Evolutionary conservation across 2,113 vertebrate species (phyloP), one percentile per base, ranked within the genome.

Genomic region (Varanus komodoensis): DNA sequence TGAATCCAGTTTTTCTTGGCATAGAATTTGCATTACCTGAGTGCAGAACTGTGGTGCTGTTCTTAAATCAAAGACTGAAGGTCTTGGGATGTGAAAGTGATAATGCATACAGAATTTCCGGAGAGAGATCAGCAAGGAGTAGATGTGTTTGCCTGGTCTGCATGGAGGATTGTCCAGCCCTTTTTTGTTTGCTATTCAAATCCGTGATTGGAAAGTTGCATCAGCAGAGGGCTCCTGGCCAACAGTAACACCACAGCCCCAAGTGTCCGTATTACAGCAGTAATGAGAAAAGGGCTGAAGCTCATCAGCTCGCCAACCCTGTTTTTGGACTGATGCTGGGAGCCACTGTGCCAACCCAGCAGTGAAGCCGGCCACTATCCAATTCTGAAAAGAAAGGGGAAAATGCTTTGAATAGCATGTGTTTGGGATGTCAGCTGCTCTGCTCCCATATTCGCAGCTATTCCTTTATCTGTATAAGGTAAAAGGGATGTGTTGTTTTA

Each of bases 401-500:
- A 61, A 61, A 12, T 15, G 21, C 68, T 82, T 57, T 82, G 81
- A n/a, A 64, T 69, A 91, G 12, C 32, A 89, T 90, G 69, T 0
- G 11, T 84, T 90, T 82, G 52, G 87, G 94, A 94, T 92, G 87
- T 73, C 86, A 91, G 88, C 34, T 91, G 82, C 3, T 93, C 93
- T 93, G 69, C 93, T 87, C 50, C 78, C 57, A 64, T 90, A 6
- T 90, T 27, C 48, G 93, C 57, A 54, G 61, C 5, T 54, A 85
- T 67, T 89, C 88, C 89, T 86, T 81, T 93, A 93, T 91, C 88
- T 84, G 86, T 91, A 38, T 86, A 71, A 69, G 52, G 82, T 86
- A 93, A 92, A 89, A n/a, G 57, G 48, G 82, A 93, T 92, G 57
- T 88, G 34, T 93, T 94, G 93, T 89, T 93, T 77, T 91, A 87